Base-by-base conservation (phyloP, 2,113 vertebrate species). In the Odobenus rosmarus region DNA sequence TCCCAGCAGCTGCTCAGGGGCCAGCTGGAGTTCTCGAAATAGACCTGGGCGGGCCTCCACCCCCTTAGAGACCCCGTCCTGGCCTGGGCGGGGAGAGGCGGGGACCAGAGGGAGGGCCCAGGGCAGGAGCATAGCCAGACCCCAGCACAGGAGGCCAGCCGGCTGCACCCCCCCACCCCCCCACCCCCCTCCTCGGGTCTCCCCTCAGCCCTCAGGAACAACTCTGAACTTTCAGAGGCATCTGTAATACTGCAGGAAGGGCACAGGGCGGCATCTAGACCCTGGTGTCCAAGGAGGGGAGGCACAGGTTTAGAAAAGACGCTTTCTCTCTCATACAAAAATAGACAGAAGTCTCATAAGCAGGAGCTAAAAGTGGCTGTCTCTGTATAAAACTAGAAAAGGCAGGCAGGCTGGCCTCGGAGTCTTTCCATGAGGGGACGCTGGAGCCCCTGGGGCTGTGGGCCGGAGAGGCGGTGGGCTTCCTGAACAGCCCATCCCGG, bases 331-430 rank as follows among this genome's bases (percentile, higher is more conserved):
- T 93, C 36, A 89, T 99, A 98, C 87, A 98, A 98, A 98, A 98
- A 99, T 98, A 99, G 98, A 98, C 93, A 96, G 67, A 0, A 93
- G 98, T 98, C 98, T 98, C 96, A 71, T 96, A 46, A 95, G 98
- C 92, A 80, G 93, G 97, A 95, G 97, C 97, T 74, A 97, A 98
- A 98, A 94, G 61, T 85, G 98, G 97, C 98, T 93, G 95, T 97
- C 98, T 97, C 0, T 95, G 74, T 98, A 98, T 90, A 98, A 98
- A 99, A 98, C 96, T 97, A 98, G 87, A 98, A 98, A 98, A 98
- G 98, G 96, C 96, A 72, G 93, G 90, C 74, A 71, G 76, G 53
- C 64, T 42, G 92, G 93, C 98, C 93, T 92, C 7, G 9, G 69
- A 92, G 85, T 96, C 93, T 92, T 77, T 62, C 85, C 28, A 24